Evolutionary conservation across 2,888 invertebrate species (phyloP).

Genomic region (Patella ulyssiponensis): DNA sequence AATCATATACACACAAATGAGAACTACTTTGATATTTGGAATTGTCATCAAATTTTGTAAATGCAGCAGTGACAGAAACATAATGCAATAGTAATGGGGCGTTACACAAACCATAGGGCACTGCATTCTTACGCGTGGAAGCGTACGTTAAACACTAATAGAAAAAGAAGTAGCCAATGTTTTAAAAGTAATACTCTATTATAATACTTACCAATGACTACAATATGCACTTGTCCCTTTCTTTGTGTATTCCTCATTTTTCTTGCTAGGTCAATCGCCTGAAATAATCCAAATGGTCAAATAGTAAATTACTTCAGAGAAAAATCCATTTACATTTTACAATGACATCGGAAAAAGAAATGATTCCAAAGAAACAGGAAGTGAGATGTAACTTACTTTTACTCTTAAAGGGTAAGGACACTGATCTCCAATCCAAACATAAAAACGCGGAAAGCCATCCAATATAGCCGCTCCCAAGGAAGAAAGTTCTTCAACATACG

Average conservation of each 20-base stretch:
- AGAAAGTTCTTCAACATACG: constrained; percentile 39
- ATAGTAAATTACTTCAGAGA: too few species aligned
- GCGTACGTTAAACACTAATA: too few species aligned
- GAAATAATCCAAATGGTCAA: not conserved
- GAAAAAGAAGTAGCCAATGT: not conserved
- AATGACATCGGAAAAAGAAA: too few species aligned
- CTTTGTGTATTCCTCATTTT: constrained; percentile 52
- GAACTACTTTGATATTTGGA: too few species aligned
- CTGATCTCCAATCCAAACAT: constrained; percentile 57
- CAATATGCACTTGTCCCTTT: constrained; percentile 51
- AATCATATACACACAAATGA: not conserved
- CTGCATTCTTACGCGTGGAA: too few species aligned
- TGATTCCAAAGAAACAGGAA: too few species aligned
- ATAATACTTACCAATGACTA: constrained; percentile 53
- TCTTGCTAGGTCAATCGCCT: constrained; percentile 55
- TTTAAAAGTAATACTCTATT: not conserved
- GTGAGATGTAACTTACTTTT: constrained; percentile 41
- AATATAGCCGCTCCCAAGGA: constrained; percentile 43
- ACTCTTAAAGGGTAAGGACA: constrained; percentile 45
- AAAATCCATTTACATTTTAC: too few species aligned
- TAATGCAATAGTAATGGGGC: too few species aligned
- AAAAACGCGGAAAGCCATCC: constrained; percentile 58
- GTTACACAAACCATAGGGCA: too few species aligned
- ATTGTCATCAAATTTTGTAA: too few species aligned
- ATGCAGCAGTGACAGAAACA: too few species aligned